Evolutionary conservation across 2,888 invertebrate species (phyloP).

Genomic region (Melanostoma scalare): DNA sequence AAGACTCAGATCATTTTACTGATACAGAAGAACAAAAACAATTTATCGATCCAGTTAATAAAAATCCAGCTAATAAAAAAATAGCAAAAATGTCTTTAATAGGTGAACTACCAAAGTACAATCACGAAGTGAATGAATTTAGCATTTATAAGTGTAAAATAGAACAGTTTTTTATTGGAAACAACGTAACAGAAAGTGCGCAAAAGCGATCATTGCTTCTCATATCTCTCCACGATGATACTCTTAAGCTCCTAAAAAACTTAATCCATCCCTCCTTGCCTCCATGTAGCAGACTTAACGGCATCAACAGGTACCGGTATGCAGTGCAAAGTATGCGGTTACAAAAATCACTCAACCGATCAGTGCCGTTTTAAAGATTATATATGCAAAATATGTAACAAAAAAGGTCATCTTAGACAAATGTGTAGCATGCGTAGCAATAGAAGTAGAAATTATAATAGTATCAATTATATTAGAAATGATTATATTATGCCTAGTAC

Average conservation of each 20-base stretch:
- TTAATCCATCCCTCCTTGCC: constrained; percentile 1
- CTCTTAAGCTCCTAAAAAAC: constrained; percentile 8
- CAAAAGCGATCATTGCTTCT: constrained; percentile 6
- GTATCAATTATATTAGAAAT: constrained; percentile 18
- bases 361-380: constrained; percentile 39
- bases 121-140: constrained; percentile 29
- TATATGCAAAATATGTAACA: constrained; percentile 32
- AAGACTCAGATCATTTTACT: too few species aligned
- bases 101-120: constrained; percentile 23
- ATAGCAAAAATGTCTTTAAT: constrained; percentile 23
- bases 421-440: constrained; percentile 36
- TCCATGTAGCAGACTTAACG: constrained; percentile 6
- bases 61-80: too few species aligned
- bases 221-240: constrained; percentile 19
- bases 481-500: constrained; percentile 15
- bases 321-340: constrained; percentile 26
- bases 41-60: neutral
- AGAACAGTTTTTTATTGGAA: constrained; percentile 26
- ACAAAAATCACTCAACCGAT: constrained; percentile 28
- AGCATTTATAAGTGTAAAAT: constrained; percentile 29
- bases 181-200: constrained; percentile 1
- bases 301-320: constrained; percentile 15
- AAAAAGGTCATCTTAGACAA: constrained; percentile 45
- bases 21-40: neutral
- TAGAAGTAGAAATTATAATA: constrained; percentile 22